A percentile compares a stretch with the other conserved stretches of the same genome.
These are phyloP conservation scores for Tipula confusa DNA, from an alignment of 2,888 invertebrate species.

Conservation along the genomic window DNA sequence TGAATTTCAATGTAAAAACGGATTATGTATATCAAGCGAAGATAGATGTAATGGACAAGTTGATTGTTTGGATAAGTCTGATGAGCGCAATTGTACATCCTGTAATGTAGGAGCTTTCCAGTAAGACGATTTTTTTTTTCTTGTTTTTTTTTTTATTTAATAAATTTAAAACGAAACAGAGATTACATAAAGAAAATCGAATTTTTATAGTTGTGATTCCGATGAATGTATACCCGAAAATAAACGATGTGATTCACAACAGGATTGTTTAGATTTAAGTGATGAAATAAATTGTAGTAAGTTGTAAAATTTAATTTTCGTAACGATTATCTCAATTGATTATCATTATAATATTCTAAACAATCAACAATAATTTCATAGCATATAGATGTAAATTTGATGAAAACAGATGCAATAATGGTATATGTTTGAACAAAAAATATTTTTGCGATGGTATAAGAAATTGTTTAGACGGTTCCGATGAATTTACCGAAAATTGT, in stretches of 20 bases:
- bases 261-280: slow-evolving; percentile 57
- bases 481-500: slow-evolving; percentile 50
- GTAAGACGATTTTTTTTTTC: slow-evolving; percentile 42
- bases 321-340: not conserved
- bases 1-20: slow-evolving; percentile 57
- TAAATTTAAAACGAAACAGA: slow-evolving; percentile 32
- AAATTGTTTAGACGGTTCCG: slow-evolving; percentile 60
- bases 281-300: slow-evolving; percentile 57
- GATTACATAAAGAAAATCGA: slow-evolving; percentile 30
- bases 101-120: slow-evolving; percentile 48
- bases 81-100: slow-evolving; percentile 55
- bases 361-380: not conserved
- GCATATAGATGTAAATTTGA: slow-evolving; percentile 47
- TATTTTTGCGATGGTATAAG: slow-evolving; percentile 55
- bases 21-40: slow-evolving; percentile 56
- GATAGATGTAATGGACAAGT: slow-evolving; percentile 36
- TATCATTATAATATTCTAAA: not conserved
- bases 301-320: not conserved
- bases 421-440: slow-evolving; percentile 56
- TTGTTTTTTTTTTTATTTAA: slow-evolving; percentile 31
- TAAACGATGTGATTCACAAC: slow-evolving; percentile 55
- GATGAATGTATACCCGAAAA: slow-evolving; percentile 59
- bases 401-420: slow-evolving; percentile 61
- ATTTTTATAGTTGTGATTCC: slow-evolving; percentile 52
- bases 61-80: slow-evolving; percentile 61